Percentiles rank a stretch among this genome's conserved stretches.
phyloP scores from a whole-genome alignment of 2,888 invertebrate genomes.

The Drosophila nr. medialis region DNA sequence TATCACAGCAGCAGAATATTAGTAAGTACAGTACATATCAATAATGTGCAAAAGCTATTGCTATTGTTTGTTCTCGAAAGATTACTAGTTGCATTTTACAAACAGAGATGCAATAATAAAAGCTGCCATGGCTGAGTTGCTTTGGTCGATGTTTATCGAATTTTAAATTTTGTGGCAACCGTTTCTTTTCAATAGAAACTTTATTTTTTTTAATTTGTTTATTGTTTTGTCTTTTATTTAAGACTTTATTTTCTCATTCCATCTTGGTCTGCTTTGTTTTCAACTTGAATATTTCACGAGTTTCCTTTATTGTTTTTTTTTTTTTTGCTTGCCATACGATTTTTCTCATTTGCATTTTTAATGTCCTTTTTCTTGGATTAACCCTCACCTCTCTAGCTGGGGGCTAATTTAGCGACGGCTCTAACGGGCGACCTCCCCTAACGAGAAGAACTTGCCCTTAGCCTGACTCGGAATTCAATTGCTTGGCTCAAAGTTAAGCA shows the following conservation, averaged over 20 bases:
- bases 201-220: conserved; percentile 1
- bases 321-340: conserved; percentile 26
- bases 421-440: conserved; percentile 17
- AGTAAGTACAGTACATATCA: conserved; percentile 1
- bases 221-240: neutral
- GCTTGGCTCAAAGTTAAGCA: conserved; percentile 36
- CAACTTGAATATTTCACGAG: conserved; percentile 26
- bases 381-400: conserved; percentile 22
- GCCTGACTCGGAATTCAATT: conserved; percentile 38
- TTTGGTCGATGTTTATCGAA: neutral
- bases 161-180: neutral
- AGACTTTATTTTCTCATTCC: neutral
- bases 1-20: conserved; percentile 6
- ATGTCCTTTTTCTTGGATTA: conserved; percentile 25
- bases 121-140: neutral
- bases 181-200: conserved; percentile 1
- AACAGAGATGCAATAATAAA: too few species aligned
- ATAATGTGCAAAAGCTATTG: neutral
- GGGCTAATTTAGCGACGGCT: conserved; percentile 34
- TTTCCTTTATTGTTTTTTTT: conserved; percentile 13
- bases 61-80: neutral
- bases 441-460: conserved; percentile 25
- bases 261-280: neutral
- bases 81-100: neutral
- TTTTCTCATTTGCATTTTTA: conserved; percentile 60